phyloP scores from a whole-genome alignment of 1,140 invertebrate species.

The Drosophila erecta region DNA sequence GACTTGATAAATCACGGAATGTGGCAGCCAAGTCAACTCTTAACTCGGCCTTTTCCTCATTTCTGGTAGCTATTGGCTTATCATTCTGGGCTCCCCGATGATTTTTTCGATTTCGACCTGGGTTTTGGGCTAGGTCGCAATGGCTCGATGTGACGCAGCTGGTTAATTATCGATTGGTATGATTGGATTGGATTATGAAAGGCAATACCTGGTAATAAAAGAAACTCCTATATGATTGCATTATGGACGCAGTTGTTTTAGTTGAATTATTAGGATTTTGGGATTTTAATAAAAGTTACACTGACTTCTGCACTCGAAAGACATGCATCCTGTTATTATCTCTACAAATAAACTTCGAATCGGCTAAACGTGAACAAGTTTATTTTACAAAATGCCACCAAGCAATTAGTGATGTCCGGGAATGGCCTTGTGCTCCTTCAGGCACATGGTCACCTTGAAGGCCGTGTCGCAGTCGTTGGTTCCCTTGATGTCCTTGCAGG shows the following conservation, averaged over 20 bases:
- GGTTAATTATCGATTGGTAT: slow-evolving; percentile 7
- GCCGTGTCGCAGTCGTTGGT: slow-evolving; percentile 75
- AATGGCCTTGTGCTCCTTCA: slow-evolving; percentile 68
- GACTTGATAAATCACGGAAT: slow-evolving; percentile 69
- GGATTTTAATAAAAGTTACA: too few relatives aligned
- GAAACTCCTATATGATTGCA: too few relatives aligned
- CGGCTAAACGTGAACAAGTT: slow-evolving; percentile 50
- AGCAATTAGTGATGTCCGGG: slow-evolving; percentile 29
- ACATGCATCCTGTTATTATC: not conserved
- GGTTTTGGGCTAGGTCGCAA: slow-evolving; percentile 5
- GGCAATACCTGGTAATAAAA: not conserved
- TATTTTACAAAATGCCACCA: slow-evolving; percentile 43
- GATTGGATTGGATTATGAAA: slow-evolving; percentile 5
- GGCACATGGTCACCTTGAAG: slow-evolving; percentile 70
- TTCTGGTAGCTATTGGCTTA: slow-evolving; percentile 6
- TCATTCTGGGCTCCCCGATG: slow-evolving; percentile 8
- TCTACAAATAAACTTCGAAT: slow-evolving; percentile 19
- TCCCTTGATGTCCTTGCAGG: slow-evolving; percentile 70
- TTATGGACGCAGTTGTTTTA: too few relatives aligned
- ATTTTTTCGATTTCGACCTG: slow-evolving; percentile 1
- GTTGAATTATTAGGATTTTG: too few relatives aligned
- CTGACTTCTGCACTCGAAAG: too few relatives aligned
- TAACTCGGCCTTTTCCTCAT: not conserved
- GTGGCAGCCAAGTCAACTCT: slow-evolving; percentile 9
- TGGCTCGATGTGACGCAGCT: slow-evolving; percentile 7